Base-by-base conservation (phyloP, 2,113 vertebrate genomes). In the Callospermophilus lateralis region DNA sequence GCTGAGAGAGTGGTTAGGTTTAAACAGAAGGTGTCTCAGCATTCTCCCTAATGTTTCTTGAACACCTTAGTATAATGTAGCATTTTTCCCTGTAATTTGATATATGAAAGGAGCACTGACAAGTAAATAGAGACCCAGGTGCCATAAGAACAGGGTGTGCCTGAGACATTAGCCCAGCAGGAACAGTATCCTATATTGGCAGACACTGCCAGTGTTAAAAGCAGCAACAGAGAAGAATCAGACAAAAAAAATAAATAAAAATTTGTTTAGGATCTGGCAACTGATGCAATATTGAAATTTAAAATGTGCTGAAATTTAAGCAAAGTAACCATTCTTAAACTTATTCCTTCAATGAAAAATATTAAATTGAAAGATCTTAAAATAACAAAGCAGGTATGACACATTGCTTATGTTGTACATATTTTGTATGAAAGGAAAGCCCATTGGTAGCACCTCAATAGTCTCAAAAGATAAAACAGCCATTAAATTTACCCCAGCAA, bases 51-150 rank as follows among this genome's bases (percentile, higher is more conserved):
- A 51, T 28, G 37, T 34, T 91, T 88, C 95, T 70, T 70, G 77
- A 86, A 67, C 19, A 63, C 28, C 37, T 85, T 73, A 85, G 73
- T 0, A 68, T 84, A 80, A 95, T 63, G 48, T 0, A 53, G n/a
- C 34, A 53, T 68, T 77, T 93, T 97, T 87, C 37, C 61, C 73
- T 96, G 20, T 84, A 81, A 94, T 84, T 48, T 96, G 4, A 19
- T 48, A 90, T 72, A 45, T 37, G 65, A 97, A 97, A 96, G 30
- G 78, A 95, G 80, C 70, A 87, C 34, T 92, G 87, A 95, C 37
- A 78, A 84, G 42, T 92, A 86, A 98, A 97, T 9, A 93, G 78
- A 81, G 93, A 97, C 85, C 53, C 48, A 65, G 63, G 32, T 65
- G n/a, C 39, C 92, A 32, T 4, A 63, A 74, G 58, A 93, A 87